Conservation (phyloP, 2,888 invertebrate species). For the Macrosiphum euphorbiae region DNA sequence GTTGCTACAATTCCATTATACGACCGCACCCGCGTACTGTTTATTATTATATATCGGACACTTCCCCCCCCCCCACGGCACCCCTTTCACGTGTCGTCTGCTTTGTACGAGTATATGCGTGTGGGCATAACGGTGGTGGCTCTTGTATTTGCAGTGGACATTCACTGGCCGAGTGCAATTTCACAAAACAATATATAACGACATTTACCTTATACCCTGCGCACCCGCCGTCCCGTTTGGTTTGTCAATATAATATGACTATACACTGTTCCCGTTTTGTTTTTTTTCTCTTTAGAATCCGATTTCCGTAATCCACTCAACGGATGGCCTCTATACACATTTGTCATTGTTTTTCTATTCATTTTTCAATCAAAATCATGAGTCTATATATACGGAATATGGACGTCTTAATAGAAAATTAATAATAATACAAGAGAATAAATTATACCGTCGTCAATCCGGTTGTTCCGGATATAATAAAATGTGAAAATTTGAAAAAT, state of each 20-base stretch:
- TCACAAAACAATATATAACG: not conserved
- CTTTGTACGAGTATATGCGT: not conserved
- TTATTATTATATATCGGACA: not conserved
- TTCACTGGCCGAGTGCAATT: not conserved
- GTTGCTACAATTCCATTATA: constrained; percentile 30
- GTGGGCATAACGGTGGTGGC: not conserved
- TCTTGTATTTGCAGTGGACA: not conserved
- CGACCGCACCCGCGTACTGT: not conserved
- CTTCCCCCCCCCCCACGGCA: not conserved
- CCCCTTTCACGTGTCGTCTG: not conserved
- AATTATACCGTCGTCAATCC: no score
- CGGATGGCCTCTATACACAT: no score
- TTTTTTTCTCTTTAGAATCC: no score
- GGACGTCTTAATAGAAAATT: no score
- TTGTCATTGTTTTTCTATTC: no score
- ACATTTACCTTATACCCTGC: not conserved
- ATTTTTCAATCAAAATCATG: no score
- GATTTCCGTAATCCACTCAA: no score
- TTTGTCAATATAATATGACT: not conserved
- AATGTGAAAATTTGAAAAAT: no score
- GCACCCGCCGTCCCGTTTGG: no score
- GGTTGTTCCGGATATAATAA: no score
- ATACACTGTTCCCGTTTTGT: not conserved
- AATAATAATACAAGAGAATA: no score
- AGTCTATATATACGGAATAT: no score